A percentile compares a stretch with the other conserved stretches of the same genome.
Evolutionary conservation across 2,797 vertebrate genomes (phyloP).

Genomic region (Pseudotriccus pelzelni): DNA sequence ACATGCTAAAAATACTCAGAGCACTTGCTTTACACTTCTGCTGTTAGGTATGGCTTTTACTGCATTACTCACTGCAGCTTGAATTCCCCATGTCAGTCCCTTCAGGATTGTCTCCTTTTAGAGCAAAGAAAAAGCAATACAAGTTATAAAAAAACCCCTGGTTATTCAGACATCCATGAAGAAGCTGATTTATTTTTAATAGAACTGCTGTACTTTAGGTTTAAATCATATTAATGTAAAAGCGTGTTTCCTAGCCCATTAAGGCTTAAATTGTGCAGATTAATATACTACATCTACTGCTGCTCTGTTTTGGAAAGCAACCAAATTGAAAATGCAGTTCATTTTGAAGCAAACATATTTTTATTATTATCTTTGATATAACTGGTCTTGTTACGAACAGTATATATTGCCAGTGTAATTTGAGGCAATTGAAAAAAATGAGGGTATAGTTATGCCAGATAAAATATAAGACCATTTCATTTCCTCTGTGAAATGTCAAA

Average conservation of each 20-base stretch:
- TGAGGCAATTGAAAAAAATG: conserved; percentile 56
- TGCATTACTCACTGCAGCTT: background rate
- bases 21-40: background rate
- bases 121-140: conserved; percentile 5
- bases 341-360: conserved; percentile 43
- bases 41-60: background rate
- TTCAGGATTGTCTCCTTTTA: background rate
- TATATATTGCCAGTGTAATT: conserved; percentile 32
- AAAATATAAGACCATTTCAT: conserved; percentile 47
- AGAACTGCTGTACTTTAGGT: conserved; percentile 38
- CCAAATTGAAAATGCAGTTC: conserved; percentile 54
- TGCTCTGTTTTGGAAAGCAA: conserved; percentile 58
- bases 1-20: background rate
- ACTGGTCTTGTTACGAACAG: conserved; percentile 35
- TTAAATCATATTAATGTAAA: conserved; percentile 69
- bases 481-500: conserved; percentile 38
- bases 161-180: conserved; percentile 16
- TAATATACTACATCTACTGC: conserved; percentile 42
- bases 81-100: background rate
- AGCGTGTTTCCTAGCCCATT: conserved; percentile 63
- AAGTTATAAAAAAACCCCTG: background rate
- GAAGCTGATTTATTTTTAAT: conserved; percentile 62
- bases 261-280: conserved; percentile 69
- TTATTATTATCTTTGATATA: conserved; percentile 53
- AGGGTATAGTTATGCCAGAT: conserved; percentile 23